These are phyloP conservation scores for Cheilosia vernalis DNA, from an alignment of 2,888 invertebrate genomes.

Conservation along the genomic window DNA sequence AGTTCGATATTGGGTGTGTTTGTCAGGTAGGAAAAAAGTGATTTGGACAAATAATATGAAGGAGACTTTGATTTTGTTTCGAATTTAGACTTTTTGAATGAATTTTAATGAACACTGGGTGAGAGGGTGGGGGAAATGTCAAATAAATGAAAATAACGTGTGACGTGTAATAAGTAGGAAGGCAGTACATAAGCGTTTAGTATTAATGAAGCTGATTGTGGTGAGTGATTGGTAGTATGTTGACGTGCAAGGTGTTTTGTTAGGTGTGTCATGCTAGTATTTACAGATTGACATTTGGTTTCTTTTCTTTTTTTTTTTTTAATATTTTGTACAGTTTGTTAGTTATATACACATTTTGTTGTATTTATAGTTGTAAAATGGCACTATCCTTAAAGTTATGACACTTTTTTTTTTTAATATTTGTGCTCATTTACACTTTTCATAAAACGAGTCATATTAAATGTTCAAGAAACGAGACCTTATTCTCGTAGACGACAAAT, in stretches of 20 bases:
- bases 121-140: neutral
- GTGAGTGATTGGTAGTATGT: neutral
- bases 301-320: no score
- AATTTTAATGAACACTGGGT: neutral
- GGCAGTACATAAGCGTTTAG: neutral
- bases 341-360: no score
- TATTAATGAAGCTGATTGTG: neutral
- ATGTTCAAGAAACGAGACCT: no score
- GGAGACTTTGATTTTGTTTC: neutral
- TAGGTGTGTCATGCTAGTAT: neutral
- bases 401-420: no score
- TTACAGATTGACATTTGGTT: neutral
- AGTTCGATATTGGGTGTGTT: constrained; percentile 6
- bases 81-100: neutral
- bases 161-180: neutral
- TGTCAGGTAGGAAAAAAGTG: neutral
- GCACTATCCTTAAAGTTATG: no score
- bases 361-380: no score
- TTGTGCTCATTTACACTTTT: no score
- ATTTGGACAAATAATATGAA: neutral
- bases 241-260: neutral
- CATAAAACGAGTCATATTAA: no score
- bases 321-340: no score
- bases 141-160: neutral
- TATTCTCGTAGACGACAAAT: no score